A percentile compares a stretch with the other conserved stretches of the same genome.
Evolutionary conservation across 1,140 invertebrate genomes (phyloP).

Genomic region (Teleogryllus occipitalis): DNA sequence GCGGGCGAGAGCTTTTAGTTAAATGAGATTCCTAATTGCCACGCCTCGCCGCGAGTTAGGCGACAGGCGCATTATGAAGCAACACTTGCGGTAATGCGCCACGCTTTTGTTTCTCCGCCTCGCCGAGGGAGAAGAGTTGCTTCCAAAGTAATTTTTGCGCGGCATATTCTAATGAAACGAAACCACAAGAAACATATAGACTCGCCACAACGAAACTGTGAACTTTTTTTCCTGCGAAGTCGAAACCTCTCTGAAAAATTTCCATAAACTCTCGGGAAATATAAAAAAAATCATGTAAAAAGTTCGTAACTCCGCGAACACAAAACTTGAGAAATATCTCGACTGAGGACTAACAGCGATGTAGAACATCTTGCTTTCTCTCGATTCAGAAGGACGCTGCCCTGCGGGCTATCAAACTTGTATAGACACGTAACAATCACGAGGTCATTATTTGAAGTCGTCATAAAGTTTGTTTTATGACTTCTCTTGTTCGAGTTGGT

Average conservation of each 20-base stretch:
- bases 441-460: not conserved
- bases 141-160: not conserved
- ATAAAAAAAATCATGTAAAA: not conserved
- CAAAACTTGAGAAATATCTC: not conserved
- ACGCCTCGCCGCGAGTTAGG: not conserved
- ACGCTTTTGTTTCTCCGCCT: not conserved
- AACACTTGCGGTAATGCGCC: not conserved
- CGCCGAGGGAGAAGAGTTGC: not conserved
- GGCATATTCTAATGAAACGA: not conserved
- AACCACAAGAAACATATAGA: not conserved
- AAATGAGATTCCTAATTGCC: not conserved
- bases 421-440: not conserved
- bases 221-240: not conserved
- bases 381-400: not conserved
- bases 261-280: not conserved
- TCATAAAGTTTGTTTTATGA: constrained; percentile 1
- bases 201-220: not conserved
- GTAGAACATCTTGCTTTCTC: not conserved
- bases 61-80: not conserved
- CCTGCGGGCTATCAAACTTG: not conserved
- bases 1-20: not conserved
- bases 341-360: not conserved
- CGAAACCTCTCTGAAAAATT: not conserved
- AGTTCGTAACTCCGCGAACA: not conserved
- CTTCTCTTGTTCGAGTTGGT: not conserved